Percentiles rank a stretch among this genome's conserved stretches.
Conservation (phyloP, 2,113 vertebrate genomes). For the Rhineura floridana region DNA sequence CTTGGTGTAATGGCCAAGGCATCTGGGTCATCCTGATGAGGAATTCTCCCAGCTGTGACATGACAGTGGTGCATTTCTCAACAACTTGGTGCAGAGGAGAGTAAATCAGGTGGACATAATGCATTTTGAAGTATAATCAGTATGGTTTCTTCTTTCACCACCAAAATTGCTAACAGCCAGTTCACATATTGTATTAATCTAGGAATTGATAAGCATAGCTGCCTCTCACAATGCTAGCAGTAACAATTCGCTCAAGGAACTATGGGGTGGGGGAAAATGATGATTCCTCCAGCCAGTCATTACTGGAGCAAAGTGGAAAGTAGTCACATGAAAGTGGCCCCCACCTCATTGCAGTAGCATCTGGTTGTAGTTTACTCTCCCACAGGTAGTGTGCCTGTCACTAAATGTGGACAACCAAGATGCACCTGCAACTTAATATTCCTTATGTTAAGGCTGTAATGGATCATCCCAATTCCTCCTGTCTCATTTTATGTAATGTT, state of each 20-base stretch:
- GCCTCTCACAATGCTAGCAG: not conserved
- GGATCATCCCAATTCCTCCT: not conserved
- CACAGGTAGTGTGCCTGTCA: not conserved
- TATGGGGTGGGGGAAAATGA: not conserved
- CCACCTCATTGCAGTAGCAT: not conserved
- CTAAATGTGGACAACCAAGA: not conserved
- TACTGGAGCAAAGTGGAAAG: not conserved
- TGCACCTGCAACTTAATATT: conserved; percentile 1
- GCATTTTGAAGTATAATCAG: not conserved
- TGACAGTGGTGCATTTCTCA: no score
- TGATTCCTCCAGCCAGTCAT: not conserved
- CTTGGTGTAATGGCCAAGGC: no score
- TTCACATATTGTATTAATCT: not conserved
- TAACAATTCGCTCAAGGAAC: not conserved
- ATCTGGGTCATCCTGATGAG: no score
- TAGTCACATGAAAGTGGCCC: not conserved
- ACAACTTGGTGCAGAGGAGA: not conserved
- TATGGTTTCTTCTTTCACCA: conserved; percentile 7
- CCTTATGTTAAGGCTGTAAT: not conserved
- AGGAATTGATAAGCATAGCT: not conserved
- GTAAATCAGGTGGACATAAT: not conserved
- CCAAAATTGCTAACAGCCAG: no score
- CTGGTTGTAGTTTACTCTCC: no score
- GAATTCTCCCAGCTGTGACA: no score
- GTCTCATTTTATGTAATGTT: not conserved